These are phyloP conservation scores for Apocrypta bakeri DNA, from an alignment of 1,140 invertebrate species.

Conservation along the genomic window DNA sequence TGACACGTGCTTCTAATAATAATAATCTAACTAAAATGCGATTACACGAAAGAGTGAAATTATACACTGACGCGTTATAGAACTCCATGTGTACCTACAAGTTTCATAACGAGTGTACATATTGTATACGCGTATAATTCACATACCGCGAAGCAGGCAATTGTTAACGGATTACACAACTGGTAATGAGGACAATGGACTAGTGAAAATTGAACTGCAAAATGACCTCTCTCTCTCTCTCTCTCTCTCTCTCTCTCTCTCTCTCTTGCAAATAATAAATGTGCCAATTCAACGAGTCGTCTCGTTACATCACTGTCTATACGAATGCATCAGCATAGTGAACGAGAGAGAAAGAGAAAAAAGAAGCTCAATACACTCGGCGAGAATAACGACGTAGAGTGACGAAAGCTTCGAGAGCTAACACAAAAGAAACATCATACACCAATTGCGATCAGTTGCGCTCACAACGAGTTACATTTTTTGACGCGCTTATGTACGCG, in stretches of 20 bases:
- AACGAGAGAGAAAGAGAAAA: neutral
- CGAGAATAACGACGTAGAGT: neutral
- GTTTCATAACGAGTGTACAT: neutral
- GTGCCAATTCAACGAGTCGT: neutral
- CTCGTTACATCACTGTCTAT: neutral
- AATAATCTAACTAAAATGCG: too few species aligned
- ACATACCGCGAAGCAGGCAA: neutral
- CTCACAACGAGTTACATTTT: neutral
- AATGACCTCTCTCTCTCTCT: slow-evolving; percentile 2
- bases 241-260: neutral
- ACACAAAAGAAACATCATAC: neutral
- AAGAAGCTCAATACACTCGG: neutral
- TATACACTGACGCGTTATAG: too few species aligned
- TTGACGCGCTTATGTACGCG: neutral
- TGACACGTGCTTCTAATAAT: too few species aligned
- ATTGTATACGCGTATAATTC: neutral
- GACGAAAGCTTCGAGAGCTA: neutral
- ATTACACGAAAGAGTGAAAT: too few species aligned
- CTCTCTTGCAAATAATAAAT: slow-evolving; percentile 2
- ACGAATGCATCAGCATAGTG: neutral
- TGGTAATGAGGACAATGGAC: slow-evolving; percentile 4
- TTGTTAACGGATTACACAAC: neutral
- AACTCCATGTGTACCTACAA: neutral
- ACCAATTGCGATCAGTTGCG: neutral
- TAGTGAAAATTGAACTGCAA: slow-evolving; percentile 13